phyloP scores from a whole-genome alignment of 35 echinoderm and acorn worm species.

The Acanthaster planci region DNA sequence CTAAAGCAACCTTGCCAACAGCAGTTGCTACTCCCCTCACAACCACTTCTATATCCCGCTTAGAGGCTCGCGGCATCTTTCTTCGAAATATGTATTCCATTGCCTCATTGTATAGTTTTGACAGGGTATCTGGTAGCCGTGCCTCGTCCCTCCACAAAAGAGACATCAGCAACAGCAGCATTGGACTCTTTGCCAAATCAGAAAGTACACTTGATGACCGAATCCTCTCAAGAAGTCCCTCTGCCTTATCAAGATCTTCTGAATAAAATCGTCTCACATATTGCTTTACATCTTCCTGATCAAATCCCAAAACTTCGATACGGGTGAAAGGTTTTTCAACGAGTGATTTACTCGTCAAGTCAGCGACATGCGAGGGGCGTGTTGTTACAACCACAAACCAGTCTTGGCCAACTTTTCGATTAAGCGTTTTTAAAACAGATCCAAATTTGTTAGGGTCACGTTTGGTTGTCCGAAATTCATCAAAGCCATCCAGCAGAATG shows the following conservation, averaged over 20 bases:
- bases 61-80: not conserved
- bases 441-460: not conserved
- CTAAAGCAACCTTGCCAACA: not conserved
- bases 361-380: not conserved
- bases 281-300: not conserved
- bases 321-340: not conserved
- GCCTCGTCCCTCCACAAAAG: not conserved
- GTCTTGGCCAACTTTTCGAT: not conserved
- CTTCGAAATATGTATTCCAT: not conserved
- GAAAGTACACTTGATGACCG: not conserved
- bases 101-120: not conserved
- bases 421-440: not conserved
- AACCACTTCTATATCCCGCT: too few species aligned
- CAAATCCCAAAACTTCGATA: not conserved
- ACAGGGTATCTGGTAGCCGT: not conserved
- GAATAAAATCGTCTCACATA: not conserved
- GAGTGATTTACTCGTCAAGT: not conserved
- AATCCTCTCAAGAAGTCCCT: not conserved
- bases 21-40: too few species aligned
- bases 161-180: not conserved
- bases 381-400: constrained; percentile 2
- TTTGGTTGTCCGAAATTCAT: not conserved
- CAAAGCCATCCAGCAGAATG: constrained; percentile 14
- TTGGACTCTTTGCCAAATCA: not conserved
- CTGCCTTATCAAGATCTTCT: not conserved